Percentiles rank a stretch among this genome's conserved stretches.
Conservation (phyloP, 1,140 invertebrate species). For the Linepithema humile region DNA sequence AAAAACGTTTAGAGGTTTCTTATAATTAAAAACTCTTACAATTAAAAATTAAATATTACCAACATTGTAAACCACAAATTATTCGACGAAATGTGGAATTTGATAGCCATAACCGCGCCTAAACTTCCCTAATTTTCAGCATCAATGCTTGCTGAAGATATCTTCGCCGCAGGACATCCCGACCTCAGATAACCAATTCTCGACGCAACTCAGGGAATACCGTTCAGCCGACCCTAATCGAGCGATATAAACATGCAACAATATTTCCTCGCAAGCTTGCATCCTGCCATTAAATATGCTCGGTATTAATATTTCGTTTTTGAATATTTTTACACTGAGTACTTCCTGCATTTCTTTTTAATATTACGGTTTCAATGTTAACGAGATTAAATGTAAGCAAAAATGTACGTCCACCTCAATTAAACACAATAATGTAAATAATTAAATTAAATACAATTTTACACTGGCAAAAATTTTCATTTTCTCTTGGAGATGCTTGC, state of each 20-base stretch:
- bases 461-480: background rate
- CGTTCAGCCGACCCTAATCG: conserved; percentile 40
- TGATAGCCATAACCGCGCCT: background rate
- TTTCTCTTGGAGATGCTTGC: background rate
- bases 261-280: background rate
- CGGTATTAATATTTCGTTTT: background rate
- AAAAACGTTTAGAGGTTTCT: background rate
- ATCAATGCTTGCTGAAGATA: background rate
- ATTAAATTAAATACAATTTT: background rate
- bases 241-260: conserved; percentile 36
- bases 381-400: background rate
- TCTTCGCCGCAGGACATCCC: conserved; percentile 3
- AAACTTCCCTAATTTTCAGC: conserved; percentile 53
- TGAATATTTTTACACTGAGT: background rate
- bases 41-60: background rate
- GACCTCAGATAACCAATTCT: conserved; percentile 56
- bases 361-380: background rate
- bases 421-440: background rate
- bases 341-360: background rate
- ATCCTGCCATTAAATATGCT: background rate
- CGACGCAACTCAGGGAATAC: conserved; percentile 51
- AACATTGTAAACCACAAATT: background rate
- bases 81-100: background rate
- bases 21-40: background rate
- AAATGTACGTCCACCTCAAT: background rate